Percentiles rank a stretch among this genome's conserved stretches.
phyloP scores from a whole-genome alignment of 1,140 invertebrate species.

The Bombus superbus region DNA sequence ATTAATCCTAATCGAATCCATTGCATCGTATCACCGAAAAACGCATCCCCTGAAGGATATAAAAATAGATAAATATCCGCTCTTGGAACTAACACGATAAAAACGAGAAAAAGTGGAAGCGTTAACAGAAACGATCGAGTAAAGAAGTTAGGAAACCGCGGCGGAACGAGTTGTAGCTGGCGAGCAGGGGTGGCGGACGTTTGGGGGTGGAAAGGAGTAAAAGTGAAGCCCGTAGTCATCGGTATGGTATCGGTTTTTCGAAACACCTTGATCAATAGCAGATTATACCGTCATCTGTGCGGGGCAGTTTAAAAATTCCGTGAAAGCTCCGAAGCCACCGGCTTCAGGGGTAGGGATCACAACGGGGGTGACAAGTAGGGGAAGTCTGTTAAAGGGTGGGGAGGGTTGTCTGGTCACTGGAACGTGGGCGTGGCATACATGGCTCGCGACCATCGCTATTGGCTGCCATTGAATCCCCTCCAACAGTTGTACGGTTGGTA shows the following conservation, averaged over 20 bases:
- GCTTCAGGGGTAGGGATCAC: conserved; percentile 38
- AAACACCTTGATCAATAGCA: conserved; percentile 79
- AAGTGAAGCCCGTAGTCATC: conserved; percentile 65
- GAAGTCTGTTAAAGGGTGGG: conserved; percentile 64
- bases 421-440: conserved; percentile 78
- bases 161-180: background rate
- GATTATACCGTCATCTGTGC: conserved; percentile 81
- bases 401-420: conserved; percentile 76
- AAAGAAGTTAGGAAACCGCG: conserved; percentile 20
- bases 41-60: background rate
- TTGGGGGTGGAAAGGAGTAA: conserved; percentile 34
- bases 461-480: conserved; percentile 76
- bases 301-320: conserved; percentile 80
- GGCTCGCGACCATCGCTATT: conserved; percentile 78
- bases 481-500: conserved; percentile 50
- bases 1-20: background rate
- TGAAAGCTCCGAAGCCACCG: conserved; percentile 78
- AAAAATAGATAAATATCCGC: background rate
- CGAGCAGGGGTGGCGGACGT: background rate
- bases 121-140: background rate
- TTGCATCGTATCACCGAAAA: background rate
- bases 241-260: conserved; percentile 72
- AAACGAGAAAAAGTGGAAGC: background rate
- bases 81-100: background rate
- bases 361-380: conserved; percentile 51